Evolutionary conservation across 2,113 vertebrate genomes (phyloP).

Genomic region (Genyomyrus donnyi): DNA sequence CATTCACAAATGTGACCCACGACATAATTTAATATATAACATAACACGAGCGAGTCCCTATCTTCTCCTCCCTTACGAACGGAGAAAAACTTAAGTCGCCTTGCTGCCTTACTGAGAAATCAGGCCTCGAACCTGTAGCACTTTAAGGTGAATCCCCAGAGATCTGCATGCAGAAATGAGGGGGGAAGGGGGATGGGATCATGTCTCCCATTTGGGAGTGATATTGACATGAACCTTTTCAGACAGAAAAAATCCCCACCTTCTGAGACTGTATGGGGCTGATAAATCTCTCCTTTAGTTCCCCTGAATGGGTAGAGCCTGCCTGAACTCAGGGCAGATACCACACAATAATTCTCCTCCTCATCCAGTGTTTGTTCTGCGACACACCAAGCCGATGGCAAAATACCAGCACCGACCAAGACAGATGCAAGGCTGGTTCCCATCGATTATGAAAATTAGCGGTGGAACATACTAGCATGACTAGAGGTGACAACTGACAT

Average conservation of each 20-base stretch:
- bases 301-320: neutral
- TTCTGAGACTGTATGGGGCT: neutral
- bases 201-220: neutral
- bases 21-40: neutral
- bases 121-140: neutral
- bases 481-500: neutral
- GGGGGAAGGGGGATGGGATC: neutral
- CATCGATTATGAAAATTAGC: neutral
- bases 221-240: neutral
- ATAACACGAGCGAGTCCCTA: neutral
- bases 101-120: slow-evolving; percentile 25
- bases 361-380: neutral
- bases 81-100: slow-evolving; percentile 28
- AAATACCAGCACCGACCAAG: neutral
- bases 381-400: neutral
- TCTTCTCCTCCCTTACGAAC: slow-evolving; percentile 19
- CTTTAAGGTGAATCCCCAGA: neutral
- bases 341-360: no score
- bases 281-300: neutral
- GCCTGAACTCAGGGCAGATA: neutral
- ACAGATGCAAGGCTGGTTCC: neutral
- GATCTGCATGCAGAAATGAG: neutral
- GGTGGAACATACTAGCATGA: no score
- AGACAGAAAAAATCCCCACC: neutral
- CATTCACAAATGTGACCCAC: neutral